Evolutionary conservation across 2,113 vertebrate genomes (phyloP).

Genomic region (Ceyx margarethae): DNA sequence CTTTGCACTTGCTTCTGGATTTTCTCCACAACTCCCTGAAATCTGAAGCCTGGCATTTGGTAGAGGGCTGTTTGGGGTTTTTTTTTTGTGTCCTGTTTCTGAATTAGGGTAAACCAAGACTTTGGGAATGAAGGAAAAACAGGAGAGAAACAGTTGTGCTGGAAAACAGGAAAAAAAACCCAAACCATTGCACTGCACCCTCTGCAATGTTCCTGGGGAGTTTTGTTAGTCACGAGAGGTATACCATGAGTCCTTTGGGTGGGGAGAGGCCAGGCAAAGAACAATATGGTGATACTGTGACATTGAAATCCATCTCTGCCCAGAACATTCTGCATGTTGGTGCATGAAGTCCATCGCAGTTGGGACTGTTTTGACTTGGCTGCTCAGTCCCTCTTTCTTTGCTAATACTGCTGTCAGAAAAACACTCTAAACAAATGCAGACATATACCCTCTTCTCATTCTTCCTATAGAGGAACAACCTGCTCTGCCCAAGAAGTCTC

Average conservation of each 20-base stretch:
- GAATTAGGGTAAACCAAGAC: neutral
- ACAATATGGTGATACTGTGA: neutral
- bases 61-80: neutral
- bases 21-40: neutral
- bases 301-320: neutral
- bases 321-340: neutral
- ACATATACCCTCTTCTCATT: neutral
- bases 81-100: neutral
- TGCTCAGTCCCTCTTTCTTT: neutral
- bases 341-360: fast-evolving
- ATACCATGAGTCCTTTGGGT: neutral
- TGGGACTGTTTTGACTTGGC: neutral
- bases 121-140: neutral
- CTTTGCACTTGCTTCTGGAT: neutral
- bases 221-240: neutral
- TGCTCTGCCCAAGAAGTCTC: neutral
- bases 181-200: neutral
- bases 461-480: slow-evolving; percentile 6
- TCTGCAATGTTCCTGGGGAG: neutral
- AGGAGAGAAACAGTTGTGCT: neutral
- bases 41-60: neutral
- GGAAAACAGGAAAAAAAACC: neutral
- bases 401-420: neutral
- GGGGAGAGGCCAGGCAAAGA: neutral
- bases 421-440: neutral